phyloP scores from a whole-genome alignment of 2,888 invertebrate genomes.

The Sisyra nigra region DNA sequence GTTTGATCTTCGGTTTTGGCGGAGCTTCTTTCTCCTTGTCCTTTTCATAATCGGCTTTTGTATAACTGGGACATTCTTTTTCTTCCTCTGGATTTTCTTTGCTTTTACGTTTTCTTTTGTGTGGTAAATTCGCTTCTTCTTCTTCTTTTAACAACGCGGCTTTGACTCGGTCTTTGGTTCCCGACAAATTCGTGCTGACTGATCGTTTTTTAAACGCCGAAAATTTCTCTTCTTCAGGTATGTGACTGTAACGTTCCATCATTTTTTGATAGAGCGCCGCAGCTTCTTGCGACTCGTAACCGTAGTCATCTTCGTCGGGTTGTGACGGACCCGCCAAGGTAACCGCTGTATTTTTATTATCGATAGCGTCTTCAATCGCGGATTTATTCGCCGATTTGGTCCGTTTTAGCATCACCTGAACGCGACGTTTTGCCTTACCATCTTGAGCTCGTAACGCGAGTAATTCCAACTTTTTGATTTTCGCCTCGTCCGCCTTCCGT shows the following conservation, averaged over 20 bases:
- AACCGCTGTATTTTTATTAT: slow-evolving; percentile 57
- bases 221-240: slow-evolving; percentile 58
- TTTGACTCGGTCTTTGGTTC: slow-evolving; percentile 57
- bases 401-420: slow-evolving; percentile 47
- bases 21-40: slow-evolving; percentile 29
- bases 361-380: slow-evolving; percentile 66
- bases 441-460: slow-evolving; percentile 37
- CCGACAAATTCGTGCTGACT: slow-evolving; percentile 34
- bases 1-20: slow-evolving; percentile 36
- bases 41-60: slow-evolving; percentile 21
- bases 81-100: slow-evolving; percentile 15
- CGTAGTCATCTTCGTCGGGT: slow-evolving; percentile 83
- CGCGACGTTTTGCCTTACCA: slow-evolving; percentile 26
- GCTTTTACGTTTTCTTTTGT: slow-evolving; percentile 39
- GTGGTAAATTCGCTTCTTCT: slow-evolving; percentile 54
- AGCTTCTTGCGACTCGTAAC: slow-evolving; percentile 73
- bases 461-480: slow-evolving; percentile 46
- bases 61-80: background rate
- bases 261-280: slow-evolving; percentile 68
- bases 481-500: slow-evolving; percentile 41
- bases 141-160: slow-evolving; percentile 55
- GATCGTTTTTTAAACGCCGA: slow-evolving; percentile 33
- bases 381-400: slow-evolving; percentile 83
- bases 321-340: slow-evolving; percentile 59
- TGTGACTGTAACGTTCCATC: slow-evolving; percentile 64